These are phyloP conservation scores for Octopus sinensis DNA, from an alignment of 1,140 invertebrate genomes.

Conservation along the genomic window DNA sequence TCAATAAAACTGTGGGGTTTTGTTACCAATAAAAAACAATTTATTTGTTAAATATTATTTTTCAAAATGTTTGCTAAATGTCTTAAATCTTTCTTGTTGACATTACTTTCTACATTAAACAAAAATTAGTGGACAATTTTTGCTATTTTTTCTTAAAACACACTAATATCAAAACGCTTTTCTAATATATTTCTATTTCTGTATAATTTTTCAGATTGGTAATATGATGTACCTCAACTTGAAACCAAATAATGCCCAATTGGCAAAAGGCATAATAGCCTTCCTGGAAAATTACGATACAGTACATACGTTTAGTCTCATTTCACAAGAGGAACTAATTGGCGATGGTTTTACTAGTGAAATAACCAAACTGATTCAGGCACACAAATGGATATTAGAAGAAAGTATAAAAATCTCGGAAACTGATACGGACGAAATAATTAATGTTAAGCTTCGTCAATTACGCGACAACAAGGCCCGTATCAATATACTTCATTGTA, in stretches of 20 bases:
- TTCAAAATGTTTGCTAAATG: too few relatives aligned
- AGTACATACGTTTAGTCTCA: constrained; percentile 25
- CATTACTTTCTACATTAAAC: too few relatives aligned
- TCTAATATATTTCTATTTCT: too few relatives aligned
- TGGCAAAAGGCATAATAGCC: constrained; percentile 38
- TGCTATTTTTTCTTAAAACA: too few relatives aligned
- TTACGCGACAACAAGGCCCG: constrained; percentile 32
- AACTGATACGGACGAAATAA: constrained; percentile 15
- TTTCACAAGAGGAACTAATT: constrained; percentile 36
- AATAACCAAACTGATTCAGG: constrained; percentile 25
- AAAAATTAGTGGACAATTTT: too few relatives aligned
- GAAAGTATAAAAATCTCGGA: constrained; percentile 35
- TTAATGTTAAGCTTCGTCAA: constrained; percentile 27
- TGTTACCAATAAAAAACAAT: too few relatives aligned
- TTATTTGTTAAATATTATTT: too few relatives aligned
- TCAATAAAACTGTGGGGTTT: too few relatives aligned
- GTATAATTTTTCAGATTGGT: too few relatives aligned
- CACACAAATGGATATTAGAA: constrained; percentile 38
- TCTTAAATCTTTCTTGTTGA: too few relatives aligned
- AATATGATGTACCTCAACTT: constrained; percentile 34
- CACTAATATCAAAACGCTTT: too few relatives aligned
- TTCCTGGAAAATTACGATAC: constrained; percentile 41
- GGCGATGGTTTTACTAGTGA: constrained; percentile 43
- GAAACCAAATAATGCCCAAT: constrained; percentile 37
- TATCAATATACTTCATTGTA: constrained; percentile 42